Evolutionary conservation across 2,888 invertebrate genomes (phyloP).

Genomic region (Parnassius smintheus): DNA sequence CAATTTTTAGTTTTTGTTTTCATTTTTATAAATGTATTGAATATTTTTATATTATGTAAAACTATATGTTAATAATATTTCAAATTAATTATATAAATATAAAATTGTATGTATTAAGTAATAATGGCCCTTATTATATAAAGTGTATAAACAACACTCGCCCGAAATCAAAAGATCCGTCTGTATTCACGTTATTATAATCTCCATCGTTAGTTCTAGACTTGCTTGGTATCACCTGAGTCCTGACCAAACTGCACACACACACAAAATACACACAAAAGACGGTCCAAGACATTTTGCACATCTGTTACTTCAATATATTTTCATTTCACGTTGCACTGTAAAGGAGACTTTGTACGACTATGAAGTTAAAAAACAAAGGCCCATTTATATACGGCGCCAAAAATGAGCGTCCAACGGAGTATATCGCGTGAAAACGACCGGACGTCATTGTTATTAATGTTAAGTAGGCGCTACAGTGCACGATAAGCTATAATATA

Average conservation of each 20-base stretch:
- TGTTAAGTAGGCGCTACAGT: conserved; percentile 40
- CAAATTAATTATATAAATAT: neutral
- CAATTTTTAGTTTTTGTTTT: too few relatives aligned
- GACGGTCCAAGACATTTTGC: conserved; percentile 63
- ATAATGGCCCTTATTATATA: neutral
- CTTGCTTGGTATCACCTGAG: conserved; percentile 73
- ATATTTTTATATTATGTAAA: neutral
- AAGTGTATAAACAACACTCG: conserved; percentile 41
- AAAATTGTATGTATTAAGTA: neutral
- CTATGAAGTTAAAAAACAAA: conserved; percentile 72
- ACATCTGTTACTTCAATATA: conserved; percentile 36
- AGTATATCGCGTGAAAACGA: conserved; percentile 72
- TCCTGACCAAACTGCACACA: conserved; percentile 62
- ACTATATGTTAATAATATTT: neutral
- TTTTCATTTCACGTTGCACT: conserved; percentile 47
- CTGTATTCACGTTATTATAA: conserved; percentile 84
- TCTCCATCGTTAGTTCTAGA: conserved; percentile 78
- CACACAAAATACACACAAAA: conserved; percentile 59
- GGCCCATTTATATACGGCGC: conserved; percentile 72
- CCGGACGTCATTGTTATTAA: conserved; percentile 79
- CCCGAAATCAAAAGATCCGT: conserved; percentile 90
- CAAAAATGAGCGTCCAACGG: conserved; percentile 66
- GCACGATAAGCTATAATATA: conserved; percentile 23
- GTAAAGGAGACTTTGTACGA: conserved; percentile 48
- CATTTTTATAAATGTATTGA: neutral